Percentiles rank a stretch among this genome's conserved stretches.
Evolutionary conservation across 2,888 invertebrate species (phyloP).

Genomic region (Pardosa pseudoannulata): DNA sequence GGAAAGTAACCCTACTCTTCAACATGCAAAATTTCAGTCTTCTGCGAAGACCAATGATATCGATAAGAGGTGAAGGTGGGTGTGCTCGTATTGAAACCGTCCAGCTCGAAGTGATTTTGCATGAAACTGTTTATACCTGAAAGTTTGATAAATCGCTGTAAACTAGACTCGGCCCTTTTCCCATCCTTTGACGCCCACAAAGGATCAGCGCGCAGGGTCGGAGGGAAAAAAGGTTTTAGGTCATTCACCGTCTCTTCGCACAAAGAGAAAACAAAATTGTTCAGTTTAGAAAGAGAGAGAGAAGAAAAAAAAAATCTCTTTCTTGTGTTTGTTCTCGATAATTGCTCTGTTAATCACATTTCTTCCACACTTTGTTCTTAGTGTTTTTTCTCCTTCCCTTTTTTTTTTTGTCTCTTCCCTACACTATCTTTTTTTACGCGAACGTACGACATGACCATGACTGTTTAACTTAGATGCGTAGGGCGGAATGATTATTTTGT

Average conservation of each 20-base stretch:
- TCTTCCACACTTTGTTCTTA: neutral
- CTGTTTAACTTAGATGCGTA: too few relatives aligned
- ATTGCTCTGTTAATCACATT: neutral
- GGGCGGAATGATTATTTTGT: too few relatives aligned
- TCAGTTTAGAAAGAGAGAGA: neutral
- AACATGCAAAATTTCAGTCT: too few relatives aligned
- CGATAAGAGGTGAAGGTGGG: neutral
- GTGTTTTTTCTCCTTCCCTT: too few relatives aligned
- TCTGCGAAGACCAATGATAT: neutral
- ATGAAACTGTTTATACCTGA: neutral
- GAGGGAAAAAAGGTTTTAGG: neutral
- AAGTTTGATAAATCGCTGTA: neutral
- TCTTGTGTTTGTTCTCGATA: neutral
- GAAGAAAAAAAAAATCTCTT: neutral
- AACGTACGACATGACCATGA: too few relatives aligned
- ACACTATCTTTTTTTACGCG: too few relatives aligned
- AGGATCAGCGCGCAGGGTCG: neutral
- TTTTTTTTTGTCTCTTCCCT: too few relatives aligned
- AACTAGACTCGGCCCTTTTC: neutral
- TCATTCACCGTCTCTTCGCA: neutral
- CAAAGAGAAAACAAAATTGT: constrained; percentile 1
- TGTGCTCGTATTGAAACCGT: neutral
- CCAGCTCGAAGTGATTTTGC: neutral
- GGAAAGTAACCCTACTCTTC: too few relatives aligned
- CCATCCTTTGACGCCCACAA: constrained; percentile 13